These are phyloP conservation scores for Papilio protenor DNA, from an alignment of 2,888 invertebrate genomes.

Conservation along the genomic window DNA sequence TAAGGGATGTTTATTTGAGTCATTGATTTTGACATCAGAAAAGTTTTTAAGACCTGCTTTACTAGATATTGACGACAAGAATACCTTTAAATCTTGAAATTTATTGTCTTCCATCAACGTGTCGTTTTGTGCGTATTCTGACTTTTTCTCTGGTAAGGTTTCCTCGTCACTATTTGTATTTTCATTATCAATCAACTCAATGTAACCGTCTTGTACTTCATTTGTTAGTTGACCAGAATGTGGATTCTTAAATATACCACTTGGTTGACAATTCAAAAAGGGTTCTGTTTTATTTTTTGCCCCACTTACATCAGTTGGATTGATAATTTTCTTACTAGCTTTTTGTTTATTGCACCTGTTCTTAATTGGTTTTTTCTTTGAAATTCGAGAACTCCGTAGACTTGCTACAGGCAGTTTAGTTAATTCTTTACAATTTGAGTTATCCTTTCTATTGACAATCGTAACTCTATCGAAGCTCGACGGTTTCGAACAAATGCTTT, in stretches of 20 bases:
- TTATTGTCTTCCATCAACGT: not conserved
- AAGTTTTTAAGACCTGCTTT: constrained; percentile 21
- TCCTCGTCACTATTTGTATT: constrained; percentile 9
- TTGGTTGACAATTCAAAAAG: not conserved
- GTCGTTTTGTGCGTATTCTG: not conserved
- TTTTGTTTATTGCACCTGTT: not conserved
- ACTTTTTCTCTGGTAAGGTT: constrained; percentile 9
- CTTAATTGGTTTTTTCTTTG: constrained; percentile 9
- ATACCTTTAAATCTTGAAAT: constrained; percentile 7
- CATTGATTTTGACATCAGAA: constrained; percentile 2
- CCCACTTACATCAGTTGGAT: not conserved
- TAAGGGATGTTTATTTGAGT: constrained; percentile 40
- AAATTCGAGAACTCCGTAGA: constrained; percentile 26
- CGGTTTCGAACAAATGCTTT: constrained; percentile 57
- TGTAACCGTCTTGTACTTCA: constrained; percentile 17
- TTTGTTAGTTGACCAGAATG: not conserved
- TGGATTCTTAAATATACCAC: constrained; percentile 10
- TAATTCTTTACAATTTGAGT: constrained; percentile 46
- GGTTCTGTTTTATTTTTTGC: not conserved
- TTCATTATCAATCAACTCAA: not conserved
- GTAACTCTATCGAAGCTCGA: constrained; percentile 73
- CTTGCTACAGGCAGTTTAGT: constrained; percentile 7
- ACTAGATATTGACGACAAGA: constrained; percentile 22
- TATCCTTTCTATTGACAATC: constrained; percentile 66
- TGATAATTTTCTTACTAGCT: constrained; percentile 8